Percentiles rank a stretch among this genome's conserved stretches.
phyloP scores from a whole-genome alignment of 2,888 invertebrate genomes.

The Agrochola macilenta region DNA sequence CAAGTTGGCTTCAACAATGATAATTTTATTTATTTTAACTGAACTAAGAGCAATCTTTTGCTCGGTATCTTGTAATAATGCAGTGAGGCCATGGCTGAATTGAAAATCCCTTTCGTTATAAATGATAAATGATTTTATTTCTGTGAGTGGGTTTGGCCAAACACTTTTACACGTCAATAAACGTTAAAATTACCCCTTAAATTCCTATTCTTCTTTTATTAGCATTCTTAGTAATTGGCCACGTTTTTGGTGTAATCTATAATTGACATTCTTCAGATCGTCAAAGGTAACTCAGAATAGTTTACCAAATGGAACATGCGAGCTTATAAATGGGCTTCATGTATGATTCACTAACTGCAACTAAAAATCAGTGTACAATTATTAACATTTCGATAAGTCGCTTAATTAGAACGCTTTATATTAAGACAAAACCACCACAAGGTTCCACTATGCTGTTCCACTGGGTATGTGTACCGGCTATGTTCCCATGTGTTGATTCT shows the following conservation, averaged over 20 bases:
- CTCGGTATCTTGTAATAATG: background rate
- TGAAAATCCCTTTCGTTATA: background rate
- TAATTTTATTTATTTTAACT: slow-evolving; percentile 33
- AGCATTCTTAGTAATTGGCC: background rate
- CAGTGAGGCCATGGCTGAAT: background rate
- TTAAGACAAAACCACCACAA: background rate
- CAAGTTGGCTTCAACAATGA: slow-evolving; percentile 15
- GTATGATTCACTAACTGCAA: background rate
- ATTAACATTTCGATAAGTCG: background rate
- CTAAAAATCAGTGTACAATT: background rate
- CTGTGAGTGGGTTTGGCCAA: no score
- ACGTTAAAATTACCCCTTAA: background rate
- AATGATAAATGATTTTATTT: no score
- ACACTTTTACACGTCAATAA: no score
- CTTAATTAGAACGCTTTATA: background rate
- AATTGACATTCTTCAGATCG: background rate
- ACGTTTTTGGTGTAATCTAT: background rate
- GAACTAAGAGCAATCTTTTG: background rate
- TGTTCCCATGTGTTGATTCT: slow-evolving; percentile 66
- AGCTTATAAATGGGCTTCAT: no score
- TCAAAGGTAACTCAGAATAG: background rate
- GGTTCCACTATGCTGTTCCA: slow-evolving; percentile 1
- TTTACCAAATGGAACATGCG: background rate
- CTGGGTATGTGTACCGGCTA: slow-evolving; percentile 25
- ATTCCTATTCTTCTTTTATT: background rate